Conservation (phyloP, 2,888 invertebrate genomes). For the Ophioninae sp. region DNA sequence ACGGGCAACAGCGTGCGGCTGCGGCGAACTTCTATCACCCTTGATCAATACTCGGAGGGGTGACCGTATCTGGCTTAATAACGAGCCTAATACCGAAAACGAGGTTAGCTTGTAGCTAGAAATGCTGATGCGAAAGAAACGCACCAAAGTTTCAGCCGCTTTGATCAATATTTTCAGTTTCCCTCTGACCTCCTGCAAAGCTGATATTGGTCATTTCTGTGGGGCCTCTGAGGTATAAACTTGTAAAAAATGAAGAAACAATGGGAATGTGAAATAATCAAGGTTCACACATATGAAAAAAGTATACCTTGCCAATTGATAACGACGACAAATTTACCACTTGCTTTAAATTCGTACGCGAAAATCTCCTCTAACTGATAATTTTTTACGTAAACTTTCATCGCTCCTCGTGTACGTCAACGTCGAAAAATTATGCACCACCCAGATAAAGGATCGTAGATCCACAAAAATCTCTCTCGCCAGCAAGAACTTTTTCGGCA, state of each 20-base stretch:
- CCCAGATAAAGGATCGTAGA: neutral
- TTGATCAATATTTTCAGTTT: too few species aligned
- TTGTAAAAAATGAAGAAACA: too few species aligned
- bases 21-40: neutral
- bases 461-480: neutral
- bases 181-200: too few species aligned
- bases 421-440: neutral
- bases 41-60: too few species aligned
- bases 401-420: neutral
- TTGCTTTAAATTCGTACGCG: neutral
- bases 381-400: neutral
- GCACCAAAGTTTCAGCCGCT: too few species aligned
- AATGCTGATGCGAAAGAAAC: too few species aligned
- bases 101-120: neutral
- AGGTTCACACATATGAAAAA: neutral
- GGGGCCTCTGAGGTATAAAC: too few species aligned
- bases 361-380: neutral
- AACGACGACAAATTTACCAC: neutral
- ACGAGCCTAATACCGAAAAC: neutral
- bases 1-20: neutral
- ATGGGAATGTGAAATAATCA: too few species aligned
- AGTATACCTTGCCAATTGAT: neutral
- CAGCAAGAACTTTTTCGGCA: conserved; percentile 1
- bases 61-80: too few species aligned
- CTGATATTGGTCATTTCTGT: too few species aligned